Base-by-base conservation (phyloP, 2,113 vertebrate genomes). In the Vicugna pacos region DNA sequence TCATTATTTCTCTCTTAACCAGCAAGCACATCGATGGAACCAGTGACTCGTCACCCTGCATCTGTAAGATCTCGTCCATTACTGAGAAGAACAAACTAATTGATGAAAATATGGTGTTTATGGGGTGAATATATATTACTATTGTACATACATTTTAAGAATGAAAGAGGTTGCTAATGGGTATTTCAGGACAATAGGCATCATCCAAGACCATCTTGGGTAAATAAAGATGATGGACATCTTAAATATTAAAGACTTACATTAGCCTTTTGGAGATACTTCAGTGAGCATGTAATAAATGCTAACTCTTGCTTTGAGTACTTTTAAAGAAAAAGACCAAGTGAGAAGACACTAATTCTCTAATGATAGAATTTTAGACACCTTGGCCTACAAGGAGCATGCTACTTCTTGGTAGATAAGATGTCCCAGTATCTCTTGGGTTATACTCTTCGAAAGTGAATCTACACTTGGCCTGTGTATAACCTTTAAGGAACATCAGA, bases 251-350 rank as follows among this genome's bases (percentile, higher is more conserved):
- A 75, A 93, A 58, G 20, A 60, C 8, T 73, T 83, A 20, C 60
- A 26, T 28, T 30, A 92, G 19, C 7, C 10, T 80, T 95, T 94
- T 90, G 52, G 52, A 91, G 32, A 88, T 19, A 67, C 0, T 90
- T 80, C n/a, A 32, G 6, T 77, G 17, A 82, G 2, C 4, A 52
- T 15, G 38, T 94, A 95, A 72, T 72, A 88, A 95, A 93, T 62
- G 48, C 9, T 75, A 42, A 22, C 48, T 91, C 56, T 92, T 58
- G 13, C 50, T 85, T 86, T 95, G 62, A 77, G 35, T 2, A n/a
- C 11, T 60, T 95, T 89, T 93, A 69, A 90, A 60, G 60, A 81
- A 94, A 75, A 87, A 92, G 54, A 46, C 11, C 10, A 84, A 77
- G 5, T 73, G 30, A 88, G 52, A 84, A 58, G 16, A 72, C 26